A percentile compares a stretch with the other conserved stretches of the same genome.
Conservation (phyloP, 1,140 invertebrate genomes). For the Heliothis virescens region DNA sequence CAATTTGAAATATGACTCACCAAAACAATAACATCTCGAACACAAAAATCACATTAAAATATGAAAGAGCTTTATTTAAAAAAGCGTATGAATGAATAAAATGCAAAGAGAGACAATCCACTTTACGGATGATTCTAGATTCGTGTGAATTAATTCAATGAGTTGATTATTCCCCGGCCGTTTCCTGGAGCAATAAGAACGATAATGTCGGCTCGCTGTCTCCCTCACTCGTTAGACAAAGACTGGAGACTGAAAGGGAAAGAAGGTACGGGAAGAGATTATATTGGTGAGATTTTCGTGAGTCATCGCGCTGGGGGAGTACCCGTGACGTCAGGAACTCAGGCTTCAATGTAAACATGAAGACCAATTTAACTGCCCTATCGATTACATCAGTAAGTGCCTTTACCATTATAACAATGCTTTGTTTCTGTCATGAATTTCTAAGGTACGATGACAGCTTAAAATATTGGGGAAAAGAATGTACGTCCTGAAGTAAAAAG, state of each 20-base stretch:
- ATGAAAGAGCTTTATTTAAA: conserved; percentile 26
- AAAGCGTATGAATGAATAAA: conserved; percentile 47
- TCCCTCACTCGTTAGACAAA: conserved; percentile 14
- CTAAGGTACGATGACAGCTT: conserved; percentile 22
- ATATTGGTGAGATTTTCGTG: conserved; percentile 49
- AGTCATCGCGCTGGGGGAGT: conserved; percentile 50
- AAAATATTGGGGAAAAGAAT: conserved; percentile 20
- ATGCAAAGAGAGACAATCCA: conserved; percentile 44
- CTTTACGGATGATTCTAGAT: conserved; percentile 49
- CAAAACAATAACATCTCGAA: not conserved
- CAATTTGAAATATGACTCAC: not conserved
- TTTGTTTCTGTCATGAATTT: conserved; percentile 33
- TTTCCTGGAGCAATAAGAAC: conserved; percentile 46
- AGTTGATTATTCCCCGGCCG: conserved; percentile 47
- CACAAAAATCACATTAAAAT: conserved; percentile 36
- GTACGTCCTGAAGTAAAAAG: not conserved
- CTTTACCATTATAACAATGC: conserved; percentile 35
- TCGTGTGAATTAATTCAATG: conserved; percentile 53
- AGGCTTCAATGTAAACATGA: conserved; percentile 47
- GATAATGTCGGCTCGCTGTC: conserved; percentile 25
- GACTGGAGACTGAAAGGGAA: not conserved
- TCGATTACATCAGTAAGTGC: conserved; percentile 51
- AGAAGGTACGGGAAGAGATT: conserved; percentile 20
- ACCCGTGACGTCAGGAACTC: conserved; percentile 59
- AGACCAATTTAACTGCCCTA: conserved; percentile 49